Evolutionary conservation across 2,888 invertebrate species (phyloP).

Genomic region (Bugula neritina): DNA sequence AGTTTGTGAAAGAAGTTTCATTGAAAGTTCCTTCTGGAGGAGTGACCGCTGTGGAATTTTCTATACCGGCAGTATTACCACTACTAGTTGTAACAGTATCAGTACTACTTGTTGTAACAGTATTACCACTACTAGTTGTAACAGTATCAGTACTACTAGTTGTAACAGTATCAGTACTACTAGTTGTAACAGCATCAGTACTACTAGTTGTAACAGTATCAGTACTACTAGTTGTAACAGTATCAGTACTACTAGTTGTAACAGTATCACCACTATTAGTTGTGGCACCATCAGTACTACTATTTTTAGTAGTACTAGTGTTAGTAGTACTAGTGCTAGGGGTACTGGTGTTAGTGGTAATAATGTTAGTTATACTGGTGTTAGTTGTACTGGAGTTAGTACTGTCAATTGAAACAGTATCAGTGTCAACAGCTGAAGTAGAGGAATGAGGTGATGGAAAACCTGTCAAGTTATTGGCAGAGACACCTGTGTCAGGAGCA

Average conservation of each 20-base stretch:
- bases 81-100: not conserved
- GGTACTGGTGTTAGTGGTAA: not conserved
- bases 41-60: not conserved
- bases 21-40: too few species aligned
- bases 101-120: not conserved
- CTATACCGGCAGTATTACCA: not conserved
- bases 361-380: too few species aligned
- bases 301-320: not conserved
- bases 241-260: too few species aligned
- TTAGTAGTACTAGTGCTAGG: too few species aligned
- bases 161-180: too few species aligned
- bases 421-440: not conserved
- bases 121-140: not conserved
- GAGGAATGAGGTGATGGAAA: not conserved
- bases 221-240: too few species aligned
- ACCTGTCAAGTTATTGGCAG: not conserved
- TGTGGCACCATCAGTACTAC: not conserved
- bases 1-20: too few species aligned
- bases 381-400: too few species aligned
- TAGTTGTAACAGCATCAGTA: too few species aligned
- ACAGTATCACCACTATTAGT: not conserved
- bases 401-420: not conserved
- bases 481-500: too few species aligned
- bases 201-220: too few species aligned
- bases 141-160: too few species aligned